These are phyloP conservation scores for Anolis sagrei DNA, from an alignment of 2,113 vertebrate species.

Conservation along the genomic window DNA sequence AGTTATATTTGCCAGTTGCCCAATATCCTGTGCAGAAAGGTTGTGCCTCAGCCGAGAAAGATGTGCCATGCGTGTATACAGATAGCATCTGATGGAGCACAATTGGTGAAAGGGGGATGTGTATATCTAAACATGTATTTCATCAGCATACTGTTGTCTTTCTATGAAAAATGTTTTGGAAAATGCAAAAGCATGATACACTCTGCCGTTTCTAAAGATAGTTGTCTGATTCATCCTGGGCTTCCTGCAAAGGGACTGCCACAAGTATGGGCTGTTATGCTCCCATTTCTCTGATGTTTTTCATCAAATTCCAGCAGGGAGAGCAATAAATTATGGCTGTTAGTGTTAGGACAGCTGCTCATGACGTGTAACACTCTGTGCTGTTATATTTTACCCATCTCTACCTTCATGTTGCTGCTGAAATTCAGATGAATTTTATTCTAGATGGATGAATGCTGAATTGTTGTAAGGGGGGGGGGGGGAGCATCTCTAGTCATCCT, in stretches of 20 bases:
- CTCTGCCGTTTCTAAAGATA: slow-evolving; percentile 15
- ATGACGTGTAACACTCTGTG: neutral
- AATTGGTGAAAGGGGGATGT: neutral
- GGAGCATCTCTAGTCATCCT: neutral
- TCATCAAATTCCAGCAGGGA: neutral
- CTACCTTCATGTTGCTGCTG: neutral
- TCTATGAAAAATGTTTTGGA: slow-evolving; percentile 21
- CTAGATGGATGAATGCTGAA: neutral
- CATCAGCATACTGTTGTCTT: slow-evolving; percentile 10
- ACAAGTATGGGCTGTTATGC: neutral
- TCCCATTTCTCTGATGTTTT: neutral
- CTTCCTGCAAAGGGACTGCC: slow-evolving; percentile 8
- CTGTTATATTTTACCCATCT: neutral
- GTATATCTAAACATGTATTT: neutral
- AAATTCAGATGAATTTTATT: slow-evolving; percentile 22
- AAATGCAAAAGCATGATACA: neutral
- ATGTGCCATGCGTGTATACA: slow-evolving; percentile 6
- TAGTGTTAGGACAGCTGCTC: neutral
- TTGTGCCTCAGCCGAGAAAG: neutral
- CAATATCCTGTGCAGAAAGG: neutral
- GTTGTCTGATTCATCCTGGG: slow-evolving; percentile 26
- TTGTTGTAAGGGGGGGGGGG: neutral
- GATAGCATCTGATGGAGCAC: slow-evolving; percentile 5
- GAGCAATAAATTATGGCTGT: neutral
- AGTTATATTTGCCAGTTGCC: slow-evolving; percentile 15